Evolutionary conservation across 2,888 invertebrate genomes (phyloP).

Genomic region (Drosophila silvestris): DNA sequence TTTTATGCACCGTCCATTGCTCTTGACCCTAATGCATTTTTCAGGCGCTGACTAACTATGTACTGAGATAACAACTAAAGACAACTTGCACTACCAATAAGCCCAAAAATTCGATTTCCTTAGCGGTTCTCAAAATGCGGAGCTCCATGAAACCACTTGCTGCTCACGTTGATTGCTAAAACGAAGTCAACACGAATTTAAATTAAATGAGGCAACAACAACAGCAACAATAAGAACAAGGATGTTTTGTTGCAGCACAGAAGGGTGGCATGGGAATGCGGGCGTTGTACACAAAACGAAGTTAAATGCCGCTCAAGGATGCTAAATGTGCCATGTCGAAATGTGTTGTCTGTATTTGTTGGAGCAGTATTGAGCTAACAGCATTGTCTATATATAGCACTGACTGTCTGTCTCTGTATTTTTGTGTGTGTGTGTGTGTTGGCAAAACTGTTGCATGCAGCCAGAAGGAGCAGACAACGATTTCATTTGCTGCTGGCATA

Average conservation of each 20-base stretch:
- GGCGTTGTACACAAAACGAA: slow-evolving; percentile 60
- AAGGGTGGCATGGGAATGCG: slow-evolving; percentile 1
- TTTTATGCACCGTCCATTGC: slow-evolving; percentile 51
- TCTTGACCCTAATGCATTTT: slow-evolving; percentile 77
- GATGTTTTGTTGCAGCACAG: background rate
- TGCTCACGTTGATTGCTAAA: slow-evolving; percentile 60
- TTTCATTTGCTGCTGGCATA: slow-evolving; percentile 75
- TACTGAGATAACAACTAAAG: background rate
- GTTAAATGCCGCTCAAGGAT: slow-evolving; percentile 81
- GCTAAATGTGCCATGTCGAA: slow-evolving; percentile 79
- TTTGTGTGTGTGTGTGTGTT: slow-evolving; percentile 22
- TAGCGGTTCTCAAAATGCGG: slow-evolving; percentile 11
- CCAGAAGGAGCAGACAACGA: slow-evolving; percentile 49
- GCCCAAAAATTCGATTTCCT: slow-evolving; percentile 69
- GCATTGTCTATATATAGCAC: slow-evolving; percentile 49
- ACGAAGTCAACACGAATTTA: slow-evolving; percentile 49
- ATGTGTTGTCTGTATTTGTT: slow-evolving; percentile 63
- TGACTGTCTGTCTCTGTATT: slow-evolving; percentile 24
- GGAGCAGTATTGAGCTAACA: slow-evolving; percentile 58
- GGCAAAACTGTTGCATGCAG: slow-evolving; percentile 77
- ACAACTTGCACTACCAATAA: background rate
- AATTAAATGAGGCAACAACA: slow-evolving; percentile 59
- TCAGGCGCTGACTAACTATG: slow-evolving; percentile 7
- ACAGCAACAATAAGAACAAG: slow-evolving; percentile 28
- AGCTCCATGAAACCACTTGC: slow-evolving; percentile 2